Evolutionary conservation across 2,797 vertebrate species (phyloP).

Genomic region (Ispidina picta): DNA sequence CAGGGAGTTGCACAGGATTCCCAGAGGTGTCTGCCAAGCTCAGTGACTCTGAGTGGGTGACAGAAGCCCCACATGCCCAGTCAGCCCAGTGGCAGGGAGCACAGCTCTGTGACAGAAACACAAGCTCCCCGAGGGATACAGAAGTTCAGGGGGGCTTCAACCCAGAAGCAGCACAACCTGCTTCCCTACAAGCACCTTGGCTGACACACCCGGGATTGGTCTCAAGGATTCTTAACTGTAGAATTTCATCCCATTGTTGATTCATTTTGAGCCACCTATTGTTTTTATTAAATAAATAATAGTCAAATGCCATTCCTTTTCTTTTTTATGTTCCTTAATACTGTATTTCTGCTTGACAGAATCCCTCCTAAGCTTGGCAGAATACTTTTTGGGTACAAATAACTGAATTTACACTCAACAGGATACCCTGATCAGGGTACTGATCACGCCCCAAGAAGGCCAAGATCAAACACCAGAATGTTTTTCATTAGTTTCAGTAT

Average conservation of each 20-base stretch:
- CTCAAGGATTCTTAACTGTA: background rate
- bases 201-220: background rate
- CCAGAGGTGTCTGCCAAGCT: background rate
- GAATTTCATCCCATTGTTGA: background rate
- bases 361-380: background rate
- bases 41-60: rapidly evolving
- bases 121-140: background rate
- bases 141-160: background rate
- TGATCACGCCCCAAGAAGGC: background rate
- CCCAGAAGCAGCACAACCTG: background rate
- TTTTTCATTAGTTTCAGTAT: background rate
- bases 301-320: background rate
- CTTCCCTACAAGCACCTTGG: background rate
- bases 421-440: background rate
- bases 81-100: rapidly evolving
- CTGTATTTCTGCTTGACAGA: background rate
- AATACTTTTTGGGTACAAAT: background rate
- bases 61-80: background rate
- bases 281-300: background rate
- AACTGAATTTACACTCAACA: background rate
- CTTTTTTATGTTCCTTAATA: background rate
- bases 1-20: background rate
- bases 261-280: background rate
- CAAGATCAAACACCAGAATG: background rate
- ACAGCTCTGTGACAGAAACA: background rate